These are phyloP conservation scores for Agraylea sexmaculata DNA, from an alignment of 1,140 invertebrate genomes.

Conservation along the genomic window DNA sequence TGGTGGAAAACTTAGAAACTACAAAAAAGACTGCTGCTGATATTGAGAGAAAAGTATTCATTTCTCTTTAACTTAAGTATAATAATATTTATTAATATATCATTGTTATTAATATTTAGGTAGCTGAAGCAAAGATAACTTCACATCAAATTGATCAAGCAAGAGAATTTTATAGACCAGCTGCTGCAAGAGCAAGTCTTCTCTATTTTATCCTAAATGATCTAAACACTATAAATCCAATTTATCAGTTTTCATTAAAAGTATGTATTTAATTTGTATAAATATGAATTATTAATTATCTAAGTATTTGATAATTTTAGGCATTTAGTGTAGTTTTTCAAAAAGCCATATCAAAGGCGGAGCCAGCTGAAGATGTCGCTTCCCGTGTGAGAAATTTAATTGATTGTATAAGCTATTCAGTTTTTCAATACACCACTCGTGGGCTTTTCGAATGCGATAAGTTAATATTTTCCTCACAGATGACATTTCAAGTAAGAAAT, in stretches of 20 bases:
- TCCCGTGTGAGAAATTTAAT: slow-evolving; percentile 79
- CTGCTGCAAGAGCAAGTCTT: slow-evolving; percentile 81
- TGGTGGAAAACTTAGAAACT: slow-evolving; percentile 91
- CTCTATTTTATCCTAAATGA: slow-evolving; percentile 97
- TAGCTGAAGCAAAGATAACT: slow-evolving; percentile 84
- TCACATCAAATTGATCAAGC: slow-evolving; percentile 87
- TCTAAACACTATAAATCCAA: slow-evolving; percentile 91
- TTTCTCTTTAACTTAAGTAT: slow-evolving; percentile 7
- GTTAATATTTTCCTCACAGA: slow-evolving; percentile 90
- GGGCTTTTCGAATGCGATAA: slow-evolving; percentile 95
- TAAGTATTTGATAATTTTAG: slow-evolving; percentile 35
- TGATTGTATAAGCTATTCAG: slow-evolving; percentile 87
- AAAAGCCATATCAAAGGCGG: slow-evolving; percentile 83
- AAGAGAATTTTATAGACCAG: slow-evolving; percentile 83
- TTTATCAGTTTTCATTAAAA: slow-evolving; percentile 95
- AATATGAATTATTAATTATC: slow-evolving; percentile 1
- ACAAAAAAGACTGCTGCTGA: slow-evolving; percentile 92
- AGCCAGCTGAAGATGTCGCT: slow-evolving; percentile 66
- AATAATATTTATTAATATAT: no score
- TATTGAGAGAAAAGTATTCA: slow-evolving; percentile 75
- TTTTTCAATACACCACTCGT: slow-evolving; percentile 88
- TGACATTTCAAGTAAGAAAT: slow-evolving; percentile 73
- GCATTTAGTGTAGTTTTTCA: slow-evolving; percentile 96
- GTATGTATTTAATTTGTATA: slow-evolving; percentile 33
- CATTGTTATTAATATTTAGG: slow-evolving; percentile 38